These are phyloP conservation scores for Drosophila mauritiana DNA, from an alignment of 1,140 invertebrate genomes.

Conservation along the genomic window DNA sequence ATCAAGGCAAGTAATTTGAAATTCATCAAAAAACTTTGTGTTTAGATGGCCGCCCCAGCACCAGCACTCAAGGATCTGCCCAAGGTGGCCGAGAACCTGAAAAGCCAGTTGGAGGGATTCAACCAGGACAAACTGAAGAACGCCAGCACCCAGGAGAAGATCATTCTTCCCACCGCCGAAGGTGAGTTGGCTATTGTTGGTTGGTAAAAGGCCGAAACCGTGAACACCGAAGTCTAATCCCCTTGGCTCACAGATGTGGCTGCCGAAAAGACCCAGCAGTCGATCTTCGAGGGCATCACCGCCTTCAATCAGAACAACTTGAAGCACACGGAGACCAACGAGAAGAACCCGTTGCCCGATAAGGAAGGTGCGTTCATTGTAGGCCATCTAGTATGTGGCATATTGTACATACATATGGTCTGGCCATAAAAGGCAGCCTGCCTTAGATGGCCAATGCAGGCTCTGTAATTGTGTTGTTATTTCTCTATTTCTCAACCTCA, in stretches of 20 bases:
- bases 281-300: conserved; percentile 93
- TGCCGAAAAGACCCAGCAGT: conserved; percentile 94
- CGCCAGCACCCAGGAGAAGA: conserved; percentile 94
- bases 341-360: conserved; percentile 96
- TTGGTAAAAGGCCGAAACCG: neutral
- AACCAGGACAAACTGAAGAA: conserved; percentile 93
- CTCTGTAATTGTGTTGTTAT: conserved; percentile 29
- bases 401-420: too few relatives aligned
- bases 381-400: conserved; percentile 7
- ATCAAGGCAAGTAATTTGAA: too few relatives aligned
- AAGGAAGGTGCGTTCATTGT: conserved; percentile 92
- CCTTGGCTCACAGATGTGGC: conserved; percentile 89
- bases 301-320: conserved; percentile 92
- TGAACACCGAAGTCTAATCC: neutral
- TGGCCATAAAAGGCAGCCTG: conserved; percentile 25
- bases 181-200: conserved; percentile 86
- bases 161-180: conserved; percentile 93
- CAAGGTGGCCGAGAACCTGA: conserved; percentile 94
- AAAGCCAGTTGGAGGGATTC: conserved; percentile 94
- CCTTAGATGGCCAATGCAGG: conserved; percentile 55
- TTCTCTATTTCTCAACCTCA: conserved; percentile 11
- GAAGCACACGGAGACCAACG: conserved; percentile 96
- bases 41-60: conserved; percentile 78
- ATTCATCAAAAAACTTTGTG: neutral
- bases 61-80: conserved; percentile 94